Percentiles rank a stretch among this genome's conserved stretches.
Conservation (phyloP, 1,140 invertebrate genomes). For the Zelostemma sp. region DNA sequence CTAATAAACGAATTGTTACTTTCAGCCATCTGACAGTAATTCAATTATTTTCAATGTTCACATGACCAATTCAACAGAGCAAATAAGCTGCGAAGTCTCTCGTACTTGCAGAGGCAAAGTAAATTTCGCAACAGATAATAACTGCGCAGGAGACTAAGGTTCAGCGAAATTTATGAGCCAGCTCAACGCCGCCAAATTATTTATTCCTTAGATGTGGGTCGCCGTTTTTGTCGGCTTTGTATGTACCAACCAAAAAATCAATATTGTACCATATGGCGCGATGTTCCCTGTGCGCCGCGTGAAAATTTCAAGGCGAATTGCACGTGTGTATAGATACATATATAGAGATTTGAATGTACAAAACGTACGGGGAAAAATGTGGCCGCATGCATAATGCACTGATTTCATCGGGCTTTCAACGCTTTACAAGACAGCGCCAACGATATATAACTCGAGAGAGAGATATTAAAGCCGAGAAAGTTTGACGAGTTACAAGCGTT, state of each 20-base stretch:
- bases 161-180: conserved; percentile 20
- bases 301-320: conserved; percentile 26
- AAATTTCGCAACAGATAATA: conserved; percentile 27
- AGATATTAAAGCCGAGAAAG: neutral
- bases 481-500: neutral
- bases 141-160: conserved; percentile 7
- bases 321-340: conserved; percentile 7
- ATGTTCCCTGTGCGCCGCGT: conserved; percentile 24
- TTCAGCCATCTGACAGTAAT: too few relatives aligned
- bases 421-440: neutral
- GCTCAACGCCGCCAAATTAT: conserved; percentile 43
- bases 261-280: conserved; percentile 45
- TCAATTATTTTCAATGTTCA: too few relatives aligned
- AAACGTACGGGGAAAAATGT: conserved; percentile 10
- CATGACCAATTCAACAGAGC: too few relatives aligned
- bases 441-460: conserved; percentile 7
- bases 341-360: conserved; percentile 4
- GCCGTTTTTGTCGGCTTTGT: conserved; percentile 32
- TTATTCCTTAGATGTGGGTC: conserved; percentile 41
- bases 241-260: conserved; percentile 25
- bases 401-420: conserved; percentile 7
- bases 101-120: conserved; percentile 6
- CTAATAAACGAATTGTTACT: too few relatives aligned
- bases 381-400: conserved; percentile 1
- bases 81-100: conserved; percentile 2